A percentile compares a stretch with the other conserved stretches of the same genome.
Conservation (phyloP, 2,888 invertebrate species). For the Nesidiocoris tenuis region DNA sequence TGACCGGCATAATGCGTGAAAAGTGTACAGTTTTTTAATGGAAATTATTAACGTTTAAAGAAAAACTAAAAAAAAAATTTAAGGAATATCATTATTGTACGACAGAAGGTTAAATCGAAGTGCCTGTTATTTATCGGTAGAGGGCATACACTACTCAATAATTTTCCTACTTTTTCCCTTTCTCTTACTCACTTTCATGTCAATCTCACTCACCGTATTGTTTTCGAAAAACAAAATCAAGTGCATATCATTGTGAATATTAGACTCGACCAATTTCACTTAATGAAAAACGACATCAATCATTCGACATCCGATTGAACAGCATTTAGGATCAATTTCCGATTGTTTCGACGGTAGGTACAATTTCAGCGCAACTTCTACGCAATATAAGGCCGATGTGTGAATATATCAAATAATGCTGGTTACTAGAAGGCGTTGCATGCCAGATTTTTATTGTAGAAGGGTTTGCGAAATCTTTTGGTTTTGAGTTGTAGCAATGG, state of each 20-base stretch:
- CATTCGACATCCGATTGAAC: too few relatives aligned
- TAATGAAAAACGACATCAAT: too few relatives aligned
- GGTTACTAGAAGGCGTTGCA: too few relatives aligned
- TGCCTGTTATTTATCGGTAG: constrained; percentile 10
- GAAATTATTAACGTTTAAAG: background rate
- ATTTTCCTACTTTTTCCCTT: constrained; percentile 14
- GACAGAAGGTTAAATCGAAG: background rate
- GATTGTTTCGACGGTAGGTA: too few relatives aligned
- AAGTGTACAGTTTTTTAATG: constrained; percentile 37
- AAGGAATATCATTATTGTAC: background rate
- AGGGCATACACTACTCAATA: constrained; percentile 20
- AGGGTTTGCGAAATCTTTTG: too few relatives aligned
- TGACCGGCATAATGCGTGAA: background rate
- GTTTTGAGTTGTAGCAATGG: too few relatives aligned
- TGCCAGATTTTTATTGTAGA: too few relatives aligned
- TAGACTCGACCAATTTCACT: constrained; percentile 34
- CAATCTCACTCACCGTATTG: background rate
- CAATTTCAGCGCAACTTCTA: too few relatives aligned
- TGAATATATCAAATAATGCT: too few relatives aligned
- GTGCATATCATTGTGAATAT: constrained; percentile 32
- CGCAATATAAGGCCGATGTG: too few relatives aligned
- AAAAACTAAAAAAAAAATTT: background rate
- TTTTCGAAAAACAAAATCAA: background rate
- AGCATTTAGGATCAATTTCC: too few relatives aligned
- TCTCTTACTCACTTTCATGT: background rate